Percentiles rank a stretch among this genome's conserved stretches.
Evolutionary conservation across 2,113 vertebrate genomes (phyloP).

Genomic region (Catagonus wagneri): DNA sequence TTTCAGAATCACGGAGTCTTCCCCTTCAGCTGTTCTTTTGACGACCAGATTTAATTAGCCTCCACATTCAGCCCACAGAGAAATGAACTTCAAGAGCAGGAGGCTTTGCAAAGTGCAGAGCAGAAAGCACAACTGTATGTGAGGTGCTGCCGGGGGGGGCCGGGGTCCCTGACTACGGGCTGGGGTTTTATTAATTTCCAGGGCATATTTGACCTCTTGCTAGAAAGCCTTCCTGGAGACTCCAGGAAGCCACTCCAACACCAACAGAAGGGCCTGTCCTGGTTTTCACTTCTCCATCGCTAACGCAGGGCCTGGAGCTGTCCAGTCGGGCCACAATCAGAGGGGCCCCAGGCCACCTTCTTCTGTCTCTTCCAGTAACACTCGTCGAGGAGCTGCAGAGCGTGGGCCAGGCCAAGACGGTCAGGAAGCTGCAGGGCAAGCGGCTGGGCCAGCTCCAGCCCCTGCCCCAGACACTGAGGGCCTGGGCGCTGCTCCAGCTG

Average conservation of each 20-base stretch:
- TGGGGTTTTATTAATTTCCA: neutral
- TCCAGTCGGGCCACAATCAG: rapidly evolving
- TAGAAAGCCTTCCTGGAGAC: neutral
- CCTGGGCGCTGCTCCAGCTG: constrained; percentile 91
- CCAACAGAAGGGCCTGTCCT: rapidly evolving
- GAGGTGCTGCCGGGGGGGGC: rapidly evolving
- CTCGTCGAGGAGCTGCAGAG: constrained; percentile 89
- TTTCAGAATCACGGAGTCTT: neutral
- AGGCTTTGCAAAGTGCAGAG: neutral
- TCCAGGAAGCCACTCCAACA: neutral
- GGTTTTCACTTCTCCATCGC: neutral
- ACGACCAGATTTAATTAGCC: neutral
- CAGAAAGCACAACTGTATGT: too few species aligned
- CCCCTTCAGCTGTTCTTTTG: neutral
- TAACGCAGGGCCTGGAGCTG: neutral
- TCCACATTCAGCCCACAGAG: rapidly evolving
- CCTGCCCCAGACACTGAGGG: constrained; percentile 88
- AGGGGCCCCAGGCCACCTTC: neutral
- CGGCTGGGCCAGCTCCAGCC: constrained; percentile 91
- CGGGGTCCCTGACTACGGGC: rapidly evolving
- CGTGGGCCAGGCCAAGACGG: constrained; percentile 86
- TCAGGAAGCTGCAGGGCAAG: constrained; percentile 91
- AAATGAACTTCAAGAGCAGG: neutral
- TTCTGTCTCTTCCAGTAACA: constrained; percentile 83
- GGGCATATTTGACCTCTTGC: neutral